phyloP scores from a whole-genome alignment of 1,140 invertebrate species.

The Ceratosolen fusciceps region DNA sequence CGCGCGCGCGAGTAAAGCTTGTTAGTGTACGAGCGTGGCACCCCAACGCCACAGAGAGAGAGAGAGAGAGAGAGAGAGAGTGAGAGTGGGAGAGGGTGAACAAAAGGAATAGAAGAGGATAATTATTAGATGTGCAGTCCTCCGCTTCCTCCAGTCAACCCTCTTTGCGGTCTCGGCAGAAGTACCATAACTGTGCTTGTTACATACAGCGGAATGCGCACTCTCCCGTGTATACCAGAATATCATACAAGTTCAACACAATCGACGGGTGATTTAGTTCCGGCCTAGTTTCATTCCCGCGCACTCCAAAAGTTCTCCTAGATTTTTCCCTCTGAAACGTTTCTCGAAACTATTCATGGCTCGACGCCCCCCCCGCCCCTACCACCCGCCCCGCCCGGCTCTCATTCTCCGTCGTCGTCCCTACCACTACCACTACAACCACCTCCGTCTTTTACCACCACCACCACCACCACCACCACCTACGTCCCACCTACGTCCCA shows the following conservation, averaged over 20 bases:
- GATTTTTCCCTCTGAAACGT: background rate
- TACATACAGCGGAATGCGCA: background rate
- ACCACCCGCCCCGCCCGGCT: no score
- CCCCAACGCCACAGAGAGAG: background rate
- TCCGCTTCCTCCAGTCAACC: no score
- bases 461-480: no score
- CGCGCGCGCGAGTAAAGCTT: no score
- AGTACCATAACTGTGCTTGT: constrained; percentile 17
- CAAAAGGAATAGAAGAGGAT: background rate
- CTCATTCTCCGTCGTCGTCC: no score
- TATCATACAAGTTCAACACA: background rate
- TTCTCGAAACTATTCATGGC: background rate
- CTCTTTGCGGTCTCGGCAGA: background rate
- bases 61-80: background rate
- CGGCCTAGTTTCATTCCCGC: constrained; percentile 30
- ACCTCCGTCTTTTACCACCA: no score
- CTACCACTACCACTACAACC: no score
- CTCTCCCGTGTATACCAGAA: background rate
- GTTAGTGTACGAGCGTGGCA: no score
- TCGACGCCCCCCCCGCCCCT: no score
- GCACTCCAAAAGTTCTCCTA: background rate
- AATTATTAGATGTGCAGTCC: no score
- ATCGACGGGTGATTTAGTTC: constrained; percentile 43
- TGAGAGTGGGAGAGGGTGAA: background rate
- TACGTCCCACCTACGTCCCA: no score